These are phyloP conservation scores for Gallinago media DNA, from an alignment of 2,113 vertebrate genomes.

Conservation along the genomic window DNA sequence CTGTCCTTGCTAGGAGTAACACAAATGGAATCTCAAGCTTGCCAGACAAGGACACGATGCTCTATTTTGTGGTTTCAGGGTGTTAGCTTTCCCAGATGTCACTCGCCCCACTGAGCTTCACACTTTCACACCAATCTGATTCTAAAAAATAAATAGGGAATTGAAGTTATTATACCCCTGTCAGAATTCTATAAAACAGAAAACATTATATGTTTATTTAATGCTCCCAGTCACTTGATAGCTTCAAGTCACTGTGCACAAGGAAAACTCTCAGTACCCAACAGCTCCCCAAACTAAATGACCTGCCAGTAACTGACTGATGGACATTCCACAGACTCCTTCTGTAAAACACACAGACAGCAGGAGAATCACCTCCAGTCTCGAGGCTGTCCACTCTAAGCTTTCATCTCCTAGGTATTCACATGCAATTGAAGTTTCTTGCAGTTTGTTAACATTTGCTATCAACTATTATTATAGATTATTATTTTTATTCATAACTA, in stretches of 20 bases:
- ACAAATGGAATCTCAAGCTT: constrained; percentile 40
- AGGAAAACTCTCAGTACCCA: neutral
- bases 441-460: neutral
- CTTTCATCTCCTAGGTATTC: neutral
- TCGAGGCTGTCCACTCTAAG: neutral
- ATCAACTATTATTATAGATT: neutral
- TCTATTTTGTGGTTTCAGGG: constrained; percentile 25
- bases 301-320: neutral
- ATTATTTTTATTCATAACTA: neutral
- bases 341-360: neutral
- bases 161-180: constrained; percentile 38
- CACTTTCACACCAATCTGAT: constrained; percentile 30
- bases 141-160: constrained; percentile 37
- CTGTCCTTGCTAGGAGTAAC: neutral
- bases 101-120: constrained; percentile 33
- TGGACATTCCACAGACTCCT: neutral
- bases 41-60: neutral
- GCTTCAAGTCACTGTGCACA: neutral
- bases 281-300: neutral
- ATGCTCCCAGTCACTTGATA: neutral
- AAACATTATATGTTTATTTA: constrained; percentile 44
- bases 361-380: neutral
- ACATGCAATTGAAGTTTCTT: neutral
- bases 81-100: constrained; percentile 40
- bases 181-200: constrained; percentile 50